Percentiles rank a stretch among this genome's conserved stretches.
phyloP scores from a whole-genome alignment of 2,797 vertebrate species.

The Megaceryle alcyon region DNA sequence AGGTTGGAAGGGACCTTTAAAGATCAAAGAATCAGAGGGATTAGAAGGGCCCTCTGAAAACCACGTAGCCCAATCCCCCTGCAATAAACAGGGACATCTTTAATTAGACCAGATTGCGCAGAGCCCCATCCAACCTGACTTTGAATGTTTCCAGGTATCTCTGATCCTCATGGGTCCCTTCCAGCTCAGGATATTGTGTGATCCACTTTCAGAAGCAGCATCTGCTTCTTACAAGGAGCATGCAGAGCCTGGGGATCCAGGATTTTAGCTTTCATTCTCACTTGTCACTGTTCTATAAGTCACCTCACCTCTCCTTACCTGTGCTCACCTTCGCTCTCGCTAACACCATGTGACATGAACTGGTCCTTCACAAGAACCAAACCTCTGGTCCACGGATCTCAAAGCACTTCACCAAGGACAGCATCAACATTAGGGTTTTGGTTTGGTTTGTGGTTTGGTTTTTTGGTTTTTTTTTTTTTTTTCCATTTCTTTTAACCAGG shows the following conservation, averaged over 20 bases:
- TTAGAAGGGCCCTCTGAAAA: background rate
- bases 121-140: background rate
- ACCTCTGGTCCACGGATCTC: background rate
- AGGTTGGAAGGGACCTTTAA: background rate
- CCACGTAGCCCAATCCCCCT: background rate
- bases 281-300: background rate
- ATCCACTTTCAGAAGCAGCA: background rate
- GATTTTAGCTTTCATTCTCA: rapidly evolving
- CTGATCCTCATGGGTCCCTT: background rate
- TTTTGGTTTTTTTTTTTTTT: background rate
- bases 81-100: background rate
- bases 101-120: background rate
- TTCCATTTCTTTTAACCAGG: background rate
- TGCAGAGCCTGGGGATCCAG: background rate
- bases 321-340: rapidly evolving
- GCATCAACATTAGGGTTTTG: background rate
- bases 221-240: background rate
- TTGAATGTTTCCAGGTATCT: too few relatives aligned
- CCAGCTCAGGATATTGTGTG: background rate
- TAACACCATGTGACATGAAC: background rate
- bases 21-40: background rate
- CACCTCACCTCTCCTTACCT: background rate
- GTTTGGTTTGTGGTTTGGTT: too few relatives aligned
- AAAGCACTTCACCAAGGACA: background rate
- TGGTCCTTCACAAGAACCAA: background rate